These are phyloP conservation scores for Terebella lapidaria DNA, from an alignment of 2,888 invertebrate genomes.

Conservation along the genomic window DNA sequence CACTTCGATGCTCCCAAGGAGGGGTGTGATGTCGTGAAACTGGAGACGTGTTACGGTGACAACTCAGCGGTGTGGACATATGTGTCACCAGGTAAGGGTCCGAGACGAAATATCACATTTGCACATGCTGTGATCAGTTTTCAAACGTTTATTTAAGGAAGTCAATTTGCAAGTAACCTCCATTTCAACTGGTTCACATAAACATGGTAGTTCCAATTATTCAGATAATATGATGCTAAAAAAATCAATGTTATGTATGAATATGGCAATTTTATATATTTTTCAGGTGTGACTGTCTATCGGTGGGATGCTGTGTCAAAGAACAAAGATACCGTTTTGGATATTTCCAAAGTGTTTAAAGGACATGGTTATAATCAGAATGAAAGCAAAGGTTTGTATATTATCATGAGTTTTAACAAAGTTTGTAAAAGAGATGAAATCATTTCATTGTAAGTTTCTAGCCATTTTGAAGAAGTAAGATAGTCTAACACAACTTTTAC, in stretches of 20 bases:
- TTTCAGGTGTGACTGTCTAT: constrained; percentile 74
- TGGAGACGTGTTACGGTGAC: constrained; percentile 33
- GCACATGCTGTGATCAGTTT: neutral
- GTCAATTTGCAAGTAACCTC: too few relatives aligned
- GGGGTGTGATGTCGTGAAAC: constrained; percentile 17
- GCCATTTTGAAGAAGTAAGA: neutral
- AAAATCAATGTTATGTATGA: too few relatives aligned
- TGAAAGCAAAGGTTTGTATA: neutral
- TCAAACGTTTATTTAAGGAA: neutral
- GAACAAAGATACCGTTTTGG: neutral
- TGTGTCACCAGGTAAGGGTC: constrained; percentile 67
- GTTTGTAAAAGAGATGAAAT: too few relatives aligned
- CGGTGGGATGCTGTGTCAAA: constrained; percentile 68
- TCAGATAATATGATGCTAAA: too few relatives aligned
- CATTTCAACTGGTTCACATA: too few relatives aligned
- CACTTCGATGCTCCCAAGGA: constrained; percentile 9
- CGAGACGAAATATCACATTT: constrained; percentile 3
- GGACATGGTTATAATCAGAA: neutral
- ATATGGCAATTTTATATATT: too few relatives aligned
- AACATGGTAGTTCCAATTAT: too few relatives aligned
- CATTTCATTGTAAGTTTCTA: neutral
- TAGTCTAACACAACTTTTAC: neutral
- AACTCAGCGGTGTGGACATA: constrained; percentile 63
- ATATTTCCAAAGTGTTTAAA: neutral
- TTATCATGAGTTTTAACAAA: too few relatives aligned